Evolutionary conservation across 2,797 vertebrate genomes (phyloP).

Genomic region (Parauchenoglanis punctatus): DNA sequence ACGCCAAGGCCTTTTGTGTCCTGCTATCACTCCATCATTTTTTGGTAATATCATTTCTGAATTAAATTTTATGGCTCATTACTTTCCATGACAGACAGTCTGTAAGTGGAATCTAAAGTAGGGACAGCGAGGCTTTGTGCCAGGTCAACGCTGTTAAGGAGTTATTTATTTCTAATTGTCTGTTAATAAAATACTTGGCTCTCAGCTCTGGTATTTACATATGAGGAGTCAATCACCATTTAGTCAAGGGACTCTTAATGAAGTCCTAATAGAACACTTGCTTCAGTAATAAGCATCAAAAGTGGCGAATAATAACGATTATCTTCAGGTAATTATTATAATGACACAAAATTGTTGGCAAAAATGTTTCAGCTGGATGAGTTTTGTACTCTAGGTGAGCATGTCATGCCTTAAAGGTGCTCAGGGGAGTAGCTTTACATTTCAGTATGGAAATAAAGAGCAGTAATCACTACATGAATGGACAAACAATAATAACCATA

Average conservation of each 20-base stretch:
- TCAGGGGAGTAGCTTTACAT: neutral
- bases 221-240: constrained; percentile 80
- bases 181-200: constrained; percentile 86
- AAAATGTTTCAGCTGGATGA: neutral
- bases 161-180: constrained; percentile 90
- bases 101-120: constrained; percentile 89
- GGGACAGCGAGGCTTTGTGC: constrained; percentile 80
- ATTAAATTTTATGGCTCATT: constrained; percentile 99
- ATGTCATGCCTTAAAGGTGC: neutral
- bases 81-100: constrained; percentile 84
- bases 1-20: constrained; percentile 73
- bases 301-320: constrained; percentile 30
- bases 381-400: neutral
- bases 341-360: neutral
- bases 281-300: constrained; percentile 46
- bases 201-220: constrained; percentile 85
- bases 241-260: constrained; percentile 74
- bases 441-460: neutral
- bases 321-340: neutral
- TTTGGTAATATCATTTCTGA: constrained; percentile 92
- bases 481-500: neutral
- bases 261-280: constrained; percentile 58
- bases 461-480: neutral
- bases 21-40: constrained; percentile 84
- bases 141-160: constrained; percentile 79